Percentiles rank a stretch among this genome's conserved stretches.
These are phyloP conservation scores for Mandrillus leucophaeus DNA, from an alignment of 2,113 vertebrate genomes.

Conservation along the genomic window DNA sequence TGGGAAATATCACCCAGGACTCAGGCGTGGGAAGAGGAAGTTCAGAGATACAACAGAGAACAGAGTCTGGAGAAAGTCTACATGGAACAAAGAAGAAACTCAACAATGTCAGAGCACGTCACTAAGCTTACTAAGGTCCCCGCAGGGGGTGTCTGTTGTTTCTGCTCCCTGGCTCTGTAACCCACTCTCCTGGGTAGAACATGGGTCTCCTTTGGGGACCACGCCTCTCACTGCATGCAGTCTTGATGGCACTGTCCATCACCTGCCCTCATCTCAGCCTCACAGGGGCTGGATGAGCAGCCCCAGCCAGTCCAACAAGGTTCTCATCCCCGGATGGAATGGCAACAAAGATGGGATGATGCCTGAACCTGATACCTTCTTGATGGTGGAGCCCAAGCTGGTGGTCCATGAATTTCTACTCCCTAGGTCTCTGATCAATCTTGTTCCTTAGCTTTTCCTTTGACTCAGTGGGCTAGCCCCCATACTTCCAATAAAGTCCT, in stretches of 20 bases:
- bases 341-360: background rate
- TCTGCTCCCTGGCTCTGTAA: background rate
- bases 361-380: background rate
- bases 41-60: background rate
- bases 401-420: background rate
- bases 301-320: background rate
- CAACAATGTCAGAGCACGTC: fast-evolving
- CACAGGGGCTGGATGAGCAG: background rate
- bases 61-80: background rate
- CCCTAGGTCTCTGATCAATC: background rate
- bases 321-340: background rate
- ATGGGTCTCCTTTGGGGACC: background rate
- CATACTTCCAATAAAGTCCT: background rate
- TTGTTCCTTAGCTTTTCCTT: background rate
- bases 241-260: background rate
- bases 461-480: background rate
- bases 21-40: background rate
- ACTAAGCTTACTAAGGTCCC: background rate
- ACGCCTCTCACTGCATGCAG: background rate
- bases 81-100: background rate
- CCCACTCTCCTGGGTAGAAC: background rate
- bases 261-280: background rate
- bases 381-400: background rate
- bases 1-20: background rate
- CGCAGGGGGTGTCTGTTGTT: background rate